Evolutionary conservation across 2,113 vertebrate genomes (phyloP), one percentile per base, ranked within the genome.

Genomic region (Plecotus auritus): DNA sequence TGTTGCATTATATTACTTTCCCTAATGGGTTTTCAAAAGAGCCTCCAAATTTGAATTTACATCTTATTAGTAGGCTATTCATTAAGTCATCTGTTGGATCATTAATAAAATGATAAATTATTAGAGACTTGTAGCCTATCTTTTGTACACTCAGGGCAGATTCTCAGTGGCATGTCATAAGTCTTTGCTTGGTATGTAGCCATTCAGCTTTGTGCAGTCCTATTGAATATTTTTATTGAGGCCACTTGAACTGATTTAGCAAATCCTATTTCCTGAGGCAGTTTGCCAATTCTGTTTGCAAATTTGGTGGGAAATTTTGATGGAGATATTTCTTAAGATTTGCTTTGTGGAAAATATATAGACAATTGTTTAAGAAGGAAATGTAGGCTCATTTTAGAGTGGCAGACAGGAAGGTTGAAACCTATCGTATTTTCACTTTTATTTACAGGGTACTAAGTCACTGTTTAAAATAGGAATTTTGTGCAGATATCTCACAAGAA

Each of bases 231-330:
- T 94, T 80, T 88, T 88, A 88, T n/a, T 2, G 9, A 90, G 37
- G 35, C 30, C 37, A 80, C 9, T 88, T 61, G 73, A 88, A 56
- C 8, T 86, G 76, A 74, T 77, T 83, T 51, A 13, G 16, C 77
- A 91, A 90, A 40, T 93, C 8, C 3, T 93, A 51, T 59, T 96
- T 95, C 64, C 80, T 95, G 84, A 85, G 73, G 77, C 45, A 97
- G 23, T 82, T 89, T 91, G 30, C 66, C 45, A 5, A 64, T 74
- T 37, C 28, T 85, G 70, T 54, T 22, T 93, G 8, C 23, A 95
- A 35, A 74, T 69, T 67, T 90, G 28, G 16, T 85, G 20, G 88
- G 20, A 93, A 95, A 82, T 90, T 85, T 85, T 59, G 59, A 84
- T 93, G 30, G 61, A 90, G 45, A 66, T 88, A 22, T 74, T 93